Evolutionary conservation across 30 jellyfish, hydroid and myxozoan genomes (phyloP).

Genomic region (Chironex yamaguchii): DNA sequence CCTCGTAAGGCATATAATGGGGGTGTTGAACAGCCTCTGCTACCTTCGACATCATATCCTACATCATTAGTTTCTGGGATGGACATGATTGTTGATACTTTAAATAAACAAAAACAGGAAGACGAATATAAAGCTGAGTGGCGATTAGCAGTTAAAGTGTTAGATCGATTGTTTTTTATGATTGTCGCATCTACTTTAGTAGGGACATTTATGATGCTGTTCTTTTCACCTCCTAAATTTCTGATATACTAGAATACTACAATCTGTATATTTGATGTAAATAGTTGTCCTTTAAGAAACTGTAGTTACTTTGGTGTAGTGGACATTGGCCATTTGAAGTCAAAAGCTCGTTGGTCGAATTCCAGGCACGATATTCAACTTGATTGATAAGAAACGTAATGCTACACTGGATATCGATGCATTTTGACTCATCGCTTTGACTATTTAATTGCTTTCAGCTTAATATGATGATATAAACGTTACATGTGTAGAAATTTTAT

Average conservation of each 20-base stretch:
- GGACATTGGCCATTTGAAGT: too few relatives aligned
- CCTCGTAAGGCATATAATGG: neutral
- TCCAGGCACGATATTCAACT: too few relatives aligned
- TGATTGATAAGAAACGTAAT: too few relatives aligned
- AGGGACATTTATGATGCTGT: neutral
- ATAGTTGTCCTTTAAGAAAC: too few relatives aligned
- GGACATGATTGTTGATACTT: conserved; percentile 39
- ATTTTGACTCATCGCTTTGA: too few relatives aligned
- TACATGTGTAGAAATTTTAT: too few relatives aligned
- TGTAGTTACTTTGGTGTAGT: too few relatives aligned
- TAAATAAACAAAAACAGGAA: conserved; percentile 41
- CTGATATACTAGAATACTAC: neutral
- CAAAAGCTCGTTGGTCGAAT: too few relatives aligned
- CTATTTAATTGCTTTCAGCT: too few relatives aligned
- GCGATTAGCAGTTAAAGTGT: conserved; percentile 40
- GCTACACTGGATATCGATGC: too few relatives aligned
- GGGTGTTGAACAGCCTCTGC: neutral
- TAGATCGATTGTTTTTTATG: conserved; percentile 36
- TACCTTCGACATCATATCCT: neutral
- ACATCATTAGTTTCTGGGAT: conserved; percentile 51
- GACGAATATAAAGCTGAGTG: conserved; percentile 27
- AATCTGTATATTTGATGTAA: too few relatives aligned
- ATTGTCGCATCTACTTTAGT: neutral
- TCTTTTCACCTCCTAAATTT: neutral
- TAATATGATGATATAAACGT: too few relatives aligned